Evolutionary conservation across 1,140 invertebrate genomes (phyloP).

Genomic region (Trialeurodes vaporariorum): DNA sequence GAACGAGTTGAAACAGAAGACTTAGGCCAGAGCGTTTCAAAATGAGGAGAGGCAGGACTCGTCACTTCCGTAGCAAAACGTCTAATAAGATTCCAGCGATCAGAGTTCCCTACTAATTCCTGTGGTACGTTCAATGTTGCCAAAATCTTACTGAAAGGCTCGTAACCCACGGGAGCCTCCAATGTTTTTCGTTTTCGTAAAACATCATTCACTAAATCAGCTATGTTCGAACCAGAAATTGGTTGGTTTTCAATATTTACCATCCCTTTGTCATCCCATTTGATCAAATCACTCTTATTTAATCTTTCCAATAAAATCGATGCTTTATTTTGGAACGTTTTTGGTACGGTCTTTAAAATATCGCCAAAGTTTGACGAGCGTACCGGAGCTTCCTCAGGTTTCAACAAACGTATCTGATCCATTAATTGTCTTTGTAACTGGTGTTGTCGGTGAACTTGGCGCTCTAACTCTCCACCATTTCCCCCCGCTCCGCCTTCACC

Average conservation of each 20-base stretch:
- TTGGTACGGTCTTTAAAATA: background rate
- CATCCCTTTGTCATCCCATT: constrained; percentile 5
- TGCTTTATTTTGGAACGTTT: background rate
- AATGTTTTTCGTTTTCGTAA: constrained; percentile 4
- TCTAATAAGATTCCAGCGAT: background rate
- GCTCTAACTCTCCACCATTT: no score
- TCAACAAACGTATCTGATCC: background rate
- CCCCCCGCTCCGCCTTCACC: no score
- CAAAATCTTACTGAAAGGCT: background rate
- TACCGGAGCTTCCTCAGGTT: background rate
- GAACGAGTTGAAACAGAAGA: constrained; percentile 5
- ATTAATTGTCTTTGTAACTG: background rate
- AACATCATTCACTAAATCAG: constrained; percentile 9
- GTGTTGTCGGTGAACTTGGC: background rate
- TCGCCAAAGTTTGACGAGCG: background rate
- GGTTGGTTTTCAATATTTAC: background rate
- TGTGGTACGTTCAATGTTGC: background rate
- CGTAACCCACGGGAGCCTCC: background rate
- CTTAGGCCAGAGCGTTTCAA: background rate
- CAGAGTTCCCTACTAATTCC: background rate
- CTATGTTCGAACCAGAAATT: background rate
- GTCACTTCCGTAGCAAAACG: background rate
- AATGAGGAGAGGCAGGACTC: background rate
- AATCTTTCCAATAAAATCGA: background rate
- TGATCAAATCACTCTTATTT: background rate